A percentile compares a stretch with the other conserved stretches of the same genome.
Evolutionary conservation across 2,888 invertebrate species (phyloP).

Genomic region (Blomia tropicalis): DNA sequence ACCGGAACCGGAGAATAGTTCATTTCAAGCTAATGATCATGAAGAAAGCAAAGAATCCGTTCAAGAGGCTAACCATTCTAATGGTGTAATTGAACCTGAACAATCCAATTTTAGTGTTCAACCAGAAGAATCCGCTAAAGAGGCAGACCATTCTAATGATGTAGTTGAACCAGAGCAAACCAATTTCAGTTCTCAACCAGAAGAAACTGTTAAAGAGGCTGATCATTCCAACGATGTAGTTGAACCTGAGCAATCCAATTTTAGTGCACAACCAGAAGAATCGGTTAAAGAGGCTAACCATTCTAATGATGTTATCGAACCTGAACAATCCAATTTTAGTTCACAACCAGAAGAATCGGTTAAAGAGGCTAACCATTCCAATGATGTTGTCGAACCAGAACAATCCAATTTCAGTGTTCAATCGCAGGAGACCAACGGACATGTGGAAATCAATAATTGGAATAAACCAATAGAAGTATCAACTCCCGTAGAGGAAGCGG

Average conservation of each 20-base stretch:
- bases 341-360: background rate
- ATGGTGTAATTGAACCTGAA: background rate
- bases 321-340: background rate
- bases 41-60: too few species aligned
- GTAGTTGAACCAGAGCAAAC: background rate
- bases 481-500: background rate
- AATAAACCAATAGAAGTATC: background rate
- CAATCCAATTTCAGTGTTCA: background rate
- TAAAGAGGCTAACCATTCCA: background rate
- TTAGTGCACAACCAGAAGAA: background rate
- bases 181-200: background rate
- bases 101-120: background rate
- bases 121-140: background rate
- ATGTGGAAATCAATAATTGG: background rate
- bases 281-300: too few species aligned
- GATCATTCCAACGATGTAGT: too few species aligned
- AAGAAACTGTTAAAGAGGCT: background rate
- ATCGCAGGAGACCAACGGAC: background rate
- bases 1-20: background rate
- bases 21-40: slow-evolving; percentile 5
- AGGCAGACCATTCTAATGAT: background rate
- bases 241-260: background rate
- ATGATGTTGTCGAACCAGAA: background rate
- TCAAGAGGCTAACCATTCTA: too few species aligned
- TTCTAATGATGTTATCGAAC: slow-evolving; percentile 1